phyloP scores from a whole-genome alignment of 2,797 vertebrate genomes.

The Hemibagrus guttatus region DNA sequence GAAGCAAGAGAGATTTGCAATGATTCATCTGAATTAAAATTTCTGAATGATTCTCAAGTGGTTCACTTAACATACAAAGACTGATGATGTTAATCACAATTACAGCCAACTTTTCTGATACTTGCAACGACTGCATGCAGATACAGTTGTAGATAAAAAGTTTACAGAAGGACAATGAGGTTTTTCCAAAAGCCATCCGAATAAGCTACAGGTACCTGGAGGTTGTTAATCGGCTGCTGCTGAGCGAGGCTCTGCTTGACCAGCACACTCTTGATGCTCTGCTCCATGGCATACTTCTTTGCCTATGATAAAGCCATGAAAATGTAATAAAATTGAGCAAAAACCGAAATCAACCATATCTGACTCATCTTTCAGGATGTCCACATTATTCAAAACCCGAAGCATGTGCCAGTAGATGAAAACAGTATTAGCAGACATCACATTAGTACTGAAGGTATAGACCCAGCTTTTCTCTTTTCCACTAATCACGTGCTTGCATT shows the following conservation, averaged over 20 bases:
- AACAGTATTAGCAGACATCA: conserved; percentile 39
- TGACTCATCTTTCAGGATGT: background rate
- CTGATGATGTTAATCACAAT: background rate
- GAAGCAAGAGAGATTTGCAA: background rate
- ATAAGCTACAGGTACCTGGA: conserved; percentile 78
- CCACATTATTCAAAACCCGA: background rate
- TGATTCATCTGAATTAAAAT: background rate
- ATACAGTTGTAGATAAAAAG: background rate
- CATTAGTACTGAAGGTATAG: conserved; percentile 50
- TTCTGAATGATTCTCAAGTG: background rate
- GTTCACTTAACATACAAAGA: background rate
- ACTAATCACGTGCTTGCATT: conserved; percentile 30
- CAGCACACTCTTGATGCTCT: conserved; percentile 93
- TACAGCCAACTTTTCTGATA: too few relatives aligned
- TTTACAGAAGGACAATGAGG: background rate
- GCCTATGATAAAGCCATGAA: conserved; percentile 71
- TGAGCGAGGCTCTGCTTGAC: conserved; percentile 92
- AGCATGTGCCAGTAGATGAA: conserved; percentile 40
- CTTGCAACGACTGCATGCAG: background rate
- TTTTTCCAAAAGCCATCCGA: background rate
- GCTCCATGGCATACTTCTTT: conserved; percentile 97
- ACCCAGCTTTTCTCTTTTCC: conserved; percentile 45
- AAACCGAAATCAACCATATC: background rate
- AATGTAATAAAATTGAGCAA: background rate
- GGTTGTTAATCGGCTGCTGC: conserved; percentile 89